Percentiles rank a stretch among this genome's conserved stretches.
Evolutionary conservation across 2,888 invertebrate genomes (phyloP).

Genomic region (Fragum whitleyi): DNA sequence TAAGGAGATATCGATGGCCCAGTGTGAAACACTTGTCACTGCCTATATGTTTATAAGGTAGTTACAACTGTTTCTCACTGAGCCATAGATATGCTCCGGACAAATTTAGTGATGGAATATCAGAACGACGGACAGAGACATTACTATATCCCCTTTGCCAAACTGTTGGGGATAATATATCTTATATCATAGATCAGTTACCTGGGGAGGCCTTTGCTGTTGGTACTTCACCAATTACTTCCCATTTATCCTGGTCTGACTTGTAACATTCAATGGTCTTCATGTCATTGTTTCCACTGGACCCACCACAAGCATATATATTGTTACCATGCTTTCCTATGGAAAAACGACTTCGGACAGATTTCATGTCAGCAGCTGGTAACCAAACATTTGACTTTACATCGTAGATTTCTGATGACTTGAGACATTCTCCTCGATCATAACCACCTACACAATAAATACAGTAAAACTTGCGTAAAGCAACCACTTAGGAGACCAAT

Average conservation of each 20-base stretch:
- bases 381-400: slow-evolving; percentile 90
- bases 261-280: slow-evolving; percentile 90
- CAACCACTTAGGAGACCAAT: no score
- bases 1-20: no score
- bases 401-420: slow-evolving; percentile 91
- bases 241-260: slow-evolving; percentile 86
- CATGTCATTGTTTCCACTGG: slow-evolving; percentile 93
- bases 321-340: slow-evolving; percentile 89
- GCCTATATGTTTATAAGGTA: no score
- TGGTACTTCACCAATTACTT: slow-evolving; percentile 87
- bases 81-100: no score
- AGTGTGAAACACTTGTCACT: no score
- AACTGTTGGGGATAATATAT: no score
- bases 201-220: slow-evolving; percentile 69
- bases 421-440: slow-evolving; percentile 93
- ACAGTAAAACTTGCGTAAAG: no score
- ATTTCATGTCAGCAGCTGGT: slow-evolving; percentile 89
- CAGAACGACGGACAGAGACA: no score
- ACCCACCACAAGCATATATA: slow-evolving; percentile 92
- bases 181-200: no score
- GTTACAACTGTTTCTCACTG: no score
- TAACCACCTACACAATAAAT: slow-evolving; percentile 88
- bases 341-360: slow-evolving; percentile 91
- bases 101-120: no score
- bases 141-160: no score